phyloP scores from a whole-genome alignment of 1,140 invertebrate genomes.

The Epicauta chinensis region DNA sequence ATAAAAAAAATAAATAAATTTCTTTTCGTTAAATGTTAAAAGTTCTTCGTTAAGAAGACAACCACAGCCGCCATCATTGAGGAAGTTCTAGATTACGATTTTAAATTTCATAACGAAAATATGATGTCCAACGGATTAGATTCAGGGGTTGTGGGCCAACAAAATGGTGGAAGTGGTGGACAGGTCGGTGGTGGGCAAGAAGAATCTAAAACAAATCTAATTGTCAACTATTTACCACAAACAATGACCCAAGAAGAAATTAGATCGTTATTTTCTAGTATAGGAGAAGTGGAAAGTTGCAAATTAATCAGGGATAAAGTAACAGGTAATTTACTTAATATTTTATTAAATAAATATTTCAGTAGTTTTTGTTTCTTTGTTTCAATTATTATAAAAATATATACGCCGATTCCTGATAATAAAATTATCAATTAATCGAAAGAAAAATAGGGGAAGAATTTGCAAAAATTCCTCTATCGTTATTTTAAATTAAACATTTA shows the following conservation, averaged over 20 bases:
- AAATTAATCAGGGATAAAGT: constrained; percentile 98
- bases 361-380: too few species aligned
- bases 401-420: too few species aligned
- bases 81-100: constrained; percentile 21
- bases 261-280: constrained; percentile 91
- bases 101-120: constrained; percentile 34
- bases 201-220: constrained; percentile 96
- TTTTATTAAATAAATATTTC: too few species aligned
- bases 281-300: constrained; percentile 98
- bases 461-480: too few species aligned
- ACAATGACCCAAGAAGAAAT: constrained; percentile 99
- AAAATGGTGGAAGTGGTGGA: constrained; percentile 62
- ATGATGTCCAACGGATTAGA: constrained; percentile 85
- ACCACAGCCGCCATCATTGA: constrained; percentile 14
- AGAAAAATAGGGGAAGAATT: too few species aligned
- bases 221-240: constrained; percentile 99
- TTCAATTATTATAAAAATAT: too few species aligned
- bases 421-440: too few species aligned
- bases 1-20: not conserved
- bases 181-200: constrained; percentile 65
- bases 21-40: not conserved
- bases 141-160: constrained; percentile 53
- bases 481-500: too few species aligned
- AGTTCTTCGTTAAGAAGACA: constrained; percentile 1
- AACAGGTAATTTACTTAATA: constrained; percentile 77